Conservation (phyloP, 2,113 vertebrate species). For the Gasterosteus aculeatus region DNA sequence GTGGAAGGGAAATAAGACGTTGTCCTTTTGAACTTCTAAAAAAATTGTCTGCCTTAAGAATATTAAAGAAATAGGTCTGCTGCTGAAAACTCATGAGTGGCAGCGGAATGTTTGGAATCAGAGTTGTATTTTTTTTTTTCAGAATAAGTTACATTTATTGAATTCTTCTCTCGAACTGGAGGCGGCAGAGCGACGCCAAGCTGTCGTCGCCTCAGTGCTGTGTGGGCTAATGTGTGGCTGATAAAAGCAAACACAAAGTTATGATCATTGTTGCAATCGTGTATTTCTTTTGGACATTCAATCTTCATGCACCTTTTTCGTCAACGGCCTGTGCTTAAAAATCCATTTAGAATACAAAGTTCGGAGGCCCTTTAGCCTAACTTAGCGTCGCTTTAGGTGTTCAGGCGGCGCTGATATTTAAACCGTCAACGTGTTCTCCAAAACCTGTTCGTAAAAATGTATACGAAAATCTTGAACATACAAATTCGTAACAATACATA, state of each 20-base stretch:
- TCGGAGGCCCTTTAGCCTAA: conserved; percentile 40
- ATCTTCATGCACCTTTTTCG: background rate
- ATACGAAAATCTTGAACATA: too few species aligned
- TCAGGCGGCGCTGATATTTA: conserved; percentile 36
- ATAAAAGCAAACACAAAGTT: background rate
- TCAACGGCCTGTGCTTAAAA: background rate
- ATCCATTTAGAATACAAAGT: conserved; percentile 40
- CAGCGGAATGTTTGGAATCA: background rate
- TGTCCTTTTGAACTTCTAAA: conserved; percentile 2
- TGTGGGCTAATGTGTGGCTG: background rate
- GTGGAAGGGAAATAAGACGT: background rate
- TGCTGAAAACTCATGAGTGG: background rate
- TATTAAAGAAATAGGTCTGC: background rate
- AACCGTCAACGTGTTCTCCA: conserved; percentile 4
- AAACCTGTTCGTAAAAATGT: too few species aligned
- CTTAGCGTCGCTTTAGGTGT: conserved; percentile 34
- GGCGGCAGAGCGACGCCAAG: background rate
- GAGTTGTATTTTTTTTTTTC: background rate
- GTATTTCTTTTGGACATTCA: background rate
- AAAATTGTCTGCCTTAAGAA: background rate
- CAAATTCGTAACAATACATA: too few species aligned
- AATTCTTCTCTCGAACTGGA: background rate
- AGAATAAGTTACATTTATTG: background rate
- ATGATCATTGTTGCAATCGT: background rate
- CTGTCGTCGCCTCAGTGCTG: background rate